These are phyloP conservation scores for Piaya cayana DNA, from an alignment of 2,113 vertebrate species.

Conservation along the genomic window DNA sequence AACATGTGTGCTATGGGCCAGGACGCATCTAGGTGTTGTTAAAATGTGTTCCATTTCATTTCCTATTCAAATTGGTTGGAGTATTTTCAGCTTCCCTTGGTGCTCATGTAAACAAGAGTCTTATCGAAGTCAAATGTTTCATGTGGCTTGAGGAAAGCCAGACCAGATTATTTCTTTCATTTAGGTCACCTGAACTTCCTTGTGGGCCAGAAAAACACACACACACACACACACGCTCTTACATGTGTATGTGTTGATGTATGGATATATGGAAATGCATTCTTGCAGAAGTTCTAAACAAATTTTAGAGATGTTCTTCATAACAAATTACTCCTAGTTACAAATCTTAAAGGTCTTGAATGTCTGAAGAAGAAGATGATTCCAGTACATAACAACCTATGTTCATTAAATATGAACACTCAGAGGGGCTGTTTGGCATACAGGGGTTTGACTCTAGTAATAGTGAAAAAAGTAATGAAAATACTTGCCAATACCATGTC, in stretches of 20 bases:
- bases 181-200: background rate
- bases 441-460: background rate
- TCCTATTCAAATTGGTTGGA: background rate
- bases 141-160: background rate
- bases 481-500: background rate
- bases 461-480: background rate
- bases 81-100: background rate
- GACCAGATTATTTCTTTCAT: background rate
- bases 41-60: background rate
- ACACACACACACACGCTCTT: fast-evolving
- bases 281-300: background rate
- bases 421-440: background rate
- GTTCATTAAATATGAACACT: background rate
- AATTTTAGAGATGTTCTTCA: background rate
- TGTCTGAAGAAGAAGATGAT: background rate
- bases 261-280: background rate
- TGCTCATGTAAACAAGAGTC: background rate
- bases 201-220: background rate
- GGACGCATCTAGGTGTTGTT: background rate
- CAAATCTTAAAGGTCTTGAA: background rate
- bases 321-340: background rate
- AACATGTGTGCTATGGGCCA: background rate
- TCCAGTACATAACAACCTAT: background rate
- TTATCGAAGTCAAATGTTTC: background rate
- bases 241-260: background rate